A percentile compares a stretch with the other conserved stretches of the same genome.
Conservation (phyloP, 2,888 invertebrate genomes). For the Agriopis aurantiaria region DNA sequence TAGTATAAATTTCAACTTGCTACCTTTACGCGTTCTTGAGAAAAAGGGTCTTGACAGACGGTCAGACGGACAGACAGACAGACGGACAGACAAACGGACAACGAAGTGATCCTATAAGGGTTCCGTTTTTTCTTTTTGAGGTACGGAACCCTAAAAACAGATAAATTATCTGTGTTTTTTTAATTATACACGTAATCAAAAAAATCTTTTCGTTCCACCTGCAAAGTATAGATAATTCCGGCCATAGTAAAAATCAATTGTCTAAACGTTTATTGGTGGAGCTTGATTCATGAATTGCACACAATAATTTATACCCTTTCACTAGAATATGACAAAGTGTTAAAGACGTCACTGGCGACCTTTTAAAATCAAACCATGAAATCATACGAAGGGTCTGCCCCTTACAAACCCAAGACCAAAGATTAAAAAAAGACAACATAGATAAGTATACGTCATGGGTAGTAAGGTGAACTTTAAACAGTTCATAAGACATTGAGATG, state of each 20-base stretch:
- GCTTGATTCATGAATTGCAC: slow-evolving; percentile 15
- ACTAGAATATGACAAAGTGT: slow-evolving; percentile 21
- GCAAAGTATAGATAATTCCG: background rate
- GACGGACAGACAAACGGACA: too few species aligned
- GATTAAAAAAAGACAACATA: too few species aligned
- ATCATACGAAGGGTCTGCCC: slow-evolving; percentile 12
- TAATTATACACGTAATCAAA: too few species aligned
- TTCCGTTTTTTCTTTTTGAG: too few species aligned
- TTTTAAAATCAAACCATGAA: background rate
- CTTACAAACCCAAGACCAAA: background rate
- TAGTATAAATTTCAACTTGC: too few species aligned
- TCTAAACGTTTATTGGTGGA: background rate
- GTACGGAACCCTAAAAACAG: too few species aligned
- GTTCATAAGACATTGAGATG: background rate
- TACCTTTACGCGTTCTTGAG: too few species aligned
- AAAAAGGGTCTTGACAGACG: too few species aligned
- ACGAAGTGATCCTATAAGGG: too few species aligned
- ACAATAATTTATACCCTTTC: background rate
- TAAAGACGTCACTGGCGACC: slow-evolving; percentile 22
- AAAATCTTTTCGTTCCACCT: too few species aligned
- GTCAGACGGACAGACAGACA: too few species aligned
- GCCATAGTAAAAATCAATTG: background rate
- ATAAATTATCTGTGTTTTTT: too few species aligned
- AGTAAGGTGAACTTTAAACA: slow-evolving; percentile 1
- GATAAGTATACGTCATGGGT: slow-evolving; percentile 10